Conservation (phyloP, 2,888 invertebrate species). For the Cenopis cana region DNA sequence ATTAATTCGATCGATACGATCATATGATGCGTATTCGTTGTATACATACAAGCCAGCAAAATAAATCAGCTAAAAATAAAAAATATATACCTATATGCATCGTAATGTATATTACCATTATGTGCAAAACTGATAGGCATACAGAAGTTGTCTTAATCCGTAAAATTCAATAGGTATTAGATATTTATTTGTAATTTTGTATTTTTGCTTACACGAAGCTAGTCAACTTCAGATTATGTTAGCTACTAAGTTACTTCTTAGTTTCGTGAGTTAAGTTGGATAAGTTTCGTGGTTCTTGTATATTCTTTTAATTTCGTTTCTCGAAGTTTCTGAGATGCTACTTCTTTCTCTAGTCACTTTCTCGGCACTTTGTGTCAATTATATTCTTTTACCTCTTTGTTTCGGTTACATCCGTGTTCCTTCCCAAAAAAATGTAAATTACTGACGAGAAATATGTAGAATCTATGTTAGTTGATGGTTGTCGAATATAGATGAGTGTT, state of each 20-base stretch:
- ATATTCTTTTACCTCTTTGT: constrained; percentile 49
- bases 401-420: constrained; percentile 39
- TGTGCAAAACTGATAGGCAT: constrained; percentile 5
- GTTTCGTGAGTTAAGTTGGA: constrained; percentile 62
- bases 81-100: not conserved
- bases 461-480: constrained; percentile 71
- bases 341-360: constrained; percentile 73
- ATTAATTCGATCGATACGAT: not conserved
- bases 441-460: constrained; percentile 57
- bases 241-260: constrained; percentile 65
- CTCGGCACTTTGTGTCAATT: constrained; percentile 62
- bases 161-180: constrained; percentile 67
- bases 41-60: not conserved
- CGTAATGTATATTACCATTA: not conserved
- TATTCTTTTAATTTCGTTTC: constrained; percentile 65
- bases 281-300: constrained; percentile 61
- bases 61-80: not conserved
- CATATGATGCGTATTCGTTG: not conserved
- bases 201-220: constrained; percentile 70
- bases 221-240: constrained; percentile 78
- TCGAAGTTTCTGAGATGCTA: constrained; percentile 58
- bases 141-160: constrained; percentile 51
- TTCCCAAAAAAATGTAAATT: constrained; percentile 33
- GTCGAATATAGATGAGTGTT: constrained; percentile 68
- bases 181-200: constrained; percentile 64